Evolutionary conservation across 1,140 invertebrate genomes (phyloP).

Genomic region (Conus betulinus): DNA sequence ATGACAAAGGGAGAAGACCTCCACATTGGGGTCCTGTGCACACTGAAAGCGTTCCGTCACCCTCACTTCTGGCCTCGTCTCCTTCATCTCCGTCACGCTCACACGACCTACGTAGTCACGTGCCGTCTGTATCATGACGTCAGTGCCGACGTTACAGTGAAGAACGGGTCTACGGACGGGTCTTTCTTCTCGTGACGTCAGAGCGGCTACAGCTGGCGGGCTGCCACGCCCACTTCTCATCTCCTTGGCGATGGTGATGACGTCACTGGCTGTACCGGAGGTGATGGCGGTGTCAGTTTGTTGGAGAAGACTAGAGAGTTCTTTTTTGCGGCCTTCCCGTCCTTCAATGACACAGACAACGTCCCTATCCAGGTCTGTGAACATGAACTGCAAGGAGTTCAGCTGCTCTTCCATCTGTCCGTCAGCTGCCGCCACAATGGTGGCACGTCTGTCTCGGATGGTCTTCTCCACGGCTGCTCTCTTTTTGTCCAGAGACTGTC

Average conservation of each 20-base stretch:
- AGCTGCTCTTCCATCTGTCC: neutral
- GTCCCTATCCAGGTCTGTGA: neutral
- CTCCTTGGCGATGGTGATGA: neutral
- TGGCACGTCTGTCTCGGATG: neutral
- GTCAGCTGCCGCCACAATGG: neutral
- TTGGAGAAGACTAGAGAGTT: neutral
- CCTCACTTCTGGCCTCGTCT: neutral
- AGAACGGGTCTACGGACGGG: neutral
- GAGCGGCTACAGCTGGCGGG: neutral
- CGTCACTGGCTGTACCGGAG: neutral
- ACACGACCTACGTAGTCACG: neutral
- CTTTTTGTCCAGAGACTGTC: neutral
- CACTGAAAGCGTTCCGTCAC: neutral
- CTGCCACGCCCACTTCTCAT: neutral
- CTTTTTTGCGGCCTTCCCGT: neutral
- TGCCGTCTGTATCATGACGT: neutral
- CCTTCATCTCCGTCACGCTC: neutral
- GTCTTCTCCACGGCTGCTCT: neutral
- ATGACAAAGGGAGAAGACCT: constrained; percentile 1
- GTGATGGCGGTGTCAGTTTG: no score
- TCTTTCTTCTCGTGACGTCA: neutral
- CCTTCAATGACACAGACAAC: neutral
- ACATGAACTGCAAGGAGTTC: neutral
- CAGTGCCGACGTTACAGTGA: neutral
- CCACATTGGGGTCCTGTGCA: neutral